phyloP scores from a whole-genome alignment of 2,113 vertebrate species.

The Silurus meridionalis region DNA sequence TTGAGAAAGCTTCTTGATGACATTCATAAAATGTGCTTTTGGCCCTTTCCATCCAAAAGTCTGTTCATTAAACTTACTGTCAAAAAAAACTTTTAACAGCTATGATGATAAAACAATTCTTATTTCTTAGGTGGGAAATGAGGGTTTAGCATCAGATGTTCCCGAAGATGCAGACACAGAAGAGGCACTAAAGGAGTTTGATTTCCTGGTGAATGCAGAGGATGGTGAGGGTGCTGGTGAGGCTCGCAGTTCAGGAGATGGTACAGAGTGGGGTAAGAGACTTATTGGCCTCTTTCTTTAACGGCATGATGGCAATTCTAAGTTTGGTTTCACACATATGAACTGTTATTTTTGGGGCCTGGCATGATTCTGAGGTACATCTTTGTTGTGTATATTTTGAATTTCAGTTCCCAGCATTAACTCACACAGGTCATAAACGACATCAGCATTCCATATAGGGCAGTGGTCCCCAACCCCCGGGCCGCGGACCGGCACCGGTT shows the following conservation, averaged over 20 bases:
- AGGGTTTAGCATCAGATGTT: constrained; percentile 89
- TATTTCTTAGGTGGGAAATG: constrained; percentile 78
- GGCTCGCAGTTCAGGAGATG: constrained; percentile 96
- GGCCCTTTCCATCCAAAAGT: neutral
- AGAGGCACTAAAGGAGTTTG: constrained; percentile 98
- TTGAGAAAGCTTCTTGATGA: neutral
- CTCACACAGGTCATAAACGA: constrained; percentile 6
- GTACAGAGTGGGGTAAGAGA: constrained; percentile 96
- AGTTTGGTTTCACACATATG: neutral
- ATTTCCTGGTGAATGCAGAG: constrained; percentile 96
- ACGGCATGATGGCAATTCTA: neutral
- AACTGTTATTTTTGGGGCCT: constrained; percentile 10
- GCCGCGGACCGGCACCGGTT: no score
- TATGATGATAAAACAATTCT: neutral
- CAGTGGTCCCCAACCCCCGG: no score
- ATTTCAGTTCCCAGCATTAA: constrained; percentile 8
- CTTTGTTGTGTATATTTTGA: constrained; percentile 18
- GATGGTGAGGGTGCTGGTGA: constrained; percentile 97
- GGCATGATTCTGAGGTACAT: neutral
- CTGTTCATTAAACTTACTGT: neutral
- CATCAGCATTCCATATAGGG: constrained; percentile 38
- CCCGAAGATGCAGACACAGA: constrained; percentile 91
- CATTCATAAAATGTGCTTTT: neutral
- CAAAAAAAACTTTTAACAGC: neutral
- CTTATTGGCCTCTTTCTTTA: neutral